These are phyloP conservation scores for Neodiprion fabricii DNA, from an alignment of 1,140 invertebrate species.

Conservation along the genomic window DNA sequence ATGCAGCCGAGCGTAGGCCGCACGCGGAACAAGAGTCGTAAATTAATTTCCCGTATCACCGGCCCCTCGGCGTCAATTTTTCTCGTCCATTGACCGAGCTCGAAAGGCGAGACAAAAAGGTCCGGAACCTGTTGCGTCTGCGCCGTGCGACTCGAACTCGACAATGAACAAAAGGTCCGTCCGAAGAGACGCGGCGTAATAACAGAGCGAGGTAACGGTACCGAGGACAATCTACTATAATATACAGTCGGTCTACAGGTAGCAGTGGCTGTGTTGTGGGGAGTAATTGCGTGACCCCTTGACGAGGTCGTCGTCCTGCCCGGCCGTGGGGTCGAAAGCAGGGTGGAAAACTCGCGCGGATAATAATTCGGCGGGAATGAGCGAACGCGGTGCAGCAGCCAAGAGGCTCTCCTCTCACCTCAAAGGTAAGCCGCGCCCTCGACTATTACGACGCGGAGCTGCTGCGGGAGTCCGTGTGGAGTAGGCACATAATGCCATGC, in stretches of 20 bases:
- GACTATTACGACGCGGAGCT: background rate
- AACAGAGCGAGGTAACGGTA: background rate
- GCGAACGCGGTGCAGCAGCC: background rate
- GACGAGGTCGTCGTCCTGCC: background rate
- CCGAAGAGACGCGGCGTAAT: background rate
- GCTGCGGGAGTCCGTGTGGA: background rate
- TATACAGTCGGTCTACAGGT: background rate
- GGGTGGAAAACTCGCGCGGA: no score
- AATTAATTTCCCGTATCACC: background rate
- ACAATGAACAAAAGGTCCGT: background rate
- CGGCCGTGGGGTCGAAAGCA: background rate
- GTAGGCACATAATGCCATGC: background rate
- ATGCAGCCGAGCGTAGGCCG: no score
- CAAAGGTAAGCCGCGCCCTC: background rate
- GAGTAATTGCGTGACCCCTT: background rate
- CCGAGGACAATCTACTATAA: background rate
- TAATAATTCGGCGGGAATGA: no score
- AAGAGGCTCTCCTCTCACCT: background rate
- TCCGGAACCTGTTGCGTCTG: conserved; percentile 1
- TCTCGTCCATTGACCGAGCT: background rate
- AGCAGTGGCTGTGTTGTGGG: background rate
- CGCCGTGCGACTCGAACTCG: background rate
- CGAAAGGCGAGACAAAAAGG: background rate
- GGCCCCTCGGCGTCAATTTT: background rate
- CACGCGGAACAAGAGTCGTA: background rate